Evolutionary conservation across 2,888 invertebrate genomes (phyloP), one percentile per base, ranked within the genome.

Genomic region (Eilema depressum): DNA sequence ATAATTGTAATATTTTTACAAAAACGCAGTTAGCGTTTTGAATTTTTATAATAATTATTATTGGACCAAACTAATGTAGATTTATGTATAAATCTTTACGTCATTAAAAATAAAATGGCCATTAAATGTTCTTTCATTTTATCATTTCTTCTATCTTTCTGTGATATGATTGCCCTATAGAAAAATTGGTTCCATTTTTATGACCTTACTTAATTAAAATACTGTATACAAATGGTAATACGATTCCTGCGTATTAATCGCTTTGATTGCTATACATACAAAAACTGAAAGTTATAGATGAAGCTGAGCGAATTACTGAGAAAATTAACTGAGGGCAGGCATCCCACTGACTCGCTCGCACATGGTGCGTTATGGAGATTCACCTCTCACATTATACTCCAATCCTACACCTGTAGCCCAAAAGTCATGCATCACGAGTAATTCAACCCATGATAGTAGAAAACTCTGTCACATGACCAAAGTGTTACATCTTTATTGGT

Each of bases 21-120:
- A 73, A 47, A 75, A 87, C 92, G 92, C 93, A 94, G 93, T 93
- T 91, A 94, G 93, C 89, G 91, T 85, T 75, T 69, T 68, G n/a
- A 75, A 73, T 77, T 80, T 76, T 85, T 85, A 85, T 87, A 85
- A 83, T 82, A 73, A 81, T 82, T 84, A 82, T 88, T 91, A 92
- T 88, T 89, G 88, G 88, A 93, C 91, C 92, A 93, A 93, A 93
- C 93, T 95, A 93, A 94, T 93, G 86, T 93, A 94, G 90, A 88
- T 85, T 82, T 88, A 91, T 86, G 83, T 88, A 86, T 87, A 79
- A 81, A 83, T 84, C 73, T 75, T 73, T 77, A 79, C 80, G 76
- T 75, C 71, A 74, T 71, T 88, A 89, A 86, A 89, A 90, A 87
- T 86, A 86, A 89, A 93, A 92, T 91, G 88, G 90, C 91, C 89